These are phyloP conservation scores for Sussaba pulchella DNA, from an alignment of 2,888 invertebrate genomes.

Conservation along the genomic window DNA sequence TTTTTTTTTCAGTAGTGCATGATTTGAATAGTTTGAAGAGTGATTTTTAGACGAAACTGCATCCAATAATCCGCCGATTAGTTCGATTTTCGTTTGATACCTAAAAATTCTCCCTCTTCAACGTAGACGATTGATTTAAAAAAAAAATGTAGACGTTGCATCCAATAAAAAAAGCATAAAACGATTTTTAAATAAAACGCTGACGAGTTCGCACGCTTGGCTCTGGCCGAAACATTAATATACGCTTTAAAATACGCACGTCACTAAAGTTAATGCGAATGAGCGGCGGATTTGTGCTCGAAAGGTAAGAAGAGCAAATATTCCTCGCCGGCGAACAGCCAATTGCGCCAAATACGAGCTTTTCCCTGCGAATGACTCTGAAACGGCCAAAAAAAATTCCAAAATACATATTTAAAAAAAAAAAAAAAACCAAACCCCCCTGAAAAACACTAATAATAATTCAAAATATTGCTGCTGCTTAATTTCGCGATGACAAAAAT, in stretches of 20 bases:
- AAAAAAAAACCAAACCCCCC: conserved; percentile 17
- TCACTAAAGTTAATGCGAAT: conserved; percentile 42
- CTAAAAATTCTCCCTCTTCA: background rate
- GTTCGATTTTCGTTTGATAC: conserved; percentile 1
- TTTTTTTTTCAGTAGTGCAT: conserved; percentile 20
- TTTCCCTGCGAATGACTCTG: conserved; percentile 19
- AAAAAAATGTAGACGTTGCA: conserved; percentile 1
- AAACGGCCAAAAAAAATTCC: conserved; percentile 14
- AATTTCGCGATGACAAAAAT: conserved; percentile 32
- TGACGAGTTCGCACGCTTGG: conserved; percentile 32
- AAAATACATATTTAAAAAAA: background rate
- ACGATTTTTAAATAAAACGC: conserved; percentile 5
- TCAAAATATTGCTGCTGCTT: conserved; percentile 38
- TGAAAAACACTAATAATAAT: no score
- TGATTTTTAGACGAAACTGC: conserved; percentile 18
- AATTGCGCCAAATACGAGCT: conserved; percentile 37
- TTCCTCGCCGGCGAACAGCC: conserved; percentile 14
- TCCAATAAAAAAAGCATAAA: conserved; percentile 16
- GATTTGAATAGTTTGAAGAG: conserved; percentile 9
- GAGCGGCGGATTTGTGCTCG: background rate
- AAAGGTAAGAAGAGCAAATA: conserved; percentile 57
- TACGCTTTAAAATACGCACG: conserved; percentile 43
- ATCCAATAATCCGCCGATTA: conserved; percentile 9
- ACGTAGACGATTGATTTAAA: conserved; percentile 3
- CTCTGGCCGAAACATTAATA: conserved; percentile 53